Base-by-base conservation (phyloP, 2,797 vertebrate genomes). In the Eulemur albifrons region DNA sequence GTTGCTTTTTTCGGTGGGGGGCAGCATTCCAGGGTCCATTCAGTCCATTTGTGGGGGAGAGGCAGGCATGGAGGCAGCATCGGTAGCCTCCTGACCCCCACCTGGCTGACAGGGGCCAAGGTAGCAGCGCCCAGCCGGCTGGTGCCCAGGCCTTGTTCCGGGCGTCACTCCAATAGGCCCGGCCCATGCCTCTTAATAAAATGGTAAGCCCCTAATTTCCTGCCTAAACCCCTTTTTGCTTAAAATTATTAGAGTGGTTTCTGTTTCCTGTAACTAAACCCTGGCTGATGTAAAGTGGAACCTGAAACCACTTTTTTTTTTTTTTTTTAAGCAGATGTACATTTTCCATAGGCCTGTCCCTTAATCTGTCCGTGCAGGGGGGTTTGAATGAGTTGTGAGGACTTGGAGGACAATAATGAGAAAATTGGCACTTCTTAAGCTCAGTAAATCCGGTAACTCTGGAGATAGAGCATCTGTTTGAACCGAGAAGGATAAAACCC, bases 241-340 rank as follows among this genome's bases (percentile, higher is more conserved):
- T 83, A 17, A 95, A 35, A 79, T 77, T 54, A 30, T 82, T 83
- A 25, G 54, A 50, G 32, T 52, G 50, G 73, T 67, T 81, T 92
- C 89, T 94, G 73, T 81, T 96, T 97, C 91, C 72, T 97, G 81
- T 63, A 50, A 91, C 93, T 67, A 61, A 96, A 73, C 32, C 73
- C 38, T 80, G 54, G 54, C 80, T 63, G 75, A 90, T 93, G 81
- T 7, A 61, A 90, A 84, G 30, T 90, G 69, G 77, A 91, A 93
- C 32, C 27, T 57, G 73, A 90, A 89, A 90, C 69, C 43, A 76
- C 50, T 48, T 52, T 35, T 61, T 57, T 43, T 52, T 59, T 79
- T 40, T 59, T 79, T 40, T 2, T 20, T 43, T 43, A 57, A 63
- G 83, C 38, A 89, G 7, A 79, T 79, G 48, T 13, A 30, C 35